Evolutionary conservation across 1,140 invertebrate genomes (phyloP), one percentile per base, ranked within the genome.

Genomic region (Aradophagus sp.): DNA sequence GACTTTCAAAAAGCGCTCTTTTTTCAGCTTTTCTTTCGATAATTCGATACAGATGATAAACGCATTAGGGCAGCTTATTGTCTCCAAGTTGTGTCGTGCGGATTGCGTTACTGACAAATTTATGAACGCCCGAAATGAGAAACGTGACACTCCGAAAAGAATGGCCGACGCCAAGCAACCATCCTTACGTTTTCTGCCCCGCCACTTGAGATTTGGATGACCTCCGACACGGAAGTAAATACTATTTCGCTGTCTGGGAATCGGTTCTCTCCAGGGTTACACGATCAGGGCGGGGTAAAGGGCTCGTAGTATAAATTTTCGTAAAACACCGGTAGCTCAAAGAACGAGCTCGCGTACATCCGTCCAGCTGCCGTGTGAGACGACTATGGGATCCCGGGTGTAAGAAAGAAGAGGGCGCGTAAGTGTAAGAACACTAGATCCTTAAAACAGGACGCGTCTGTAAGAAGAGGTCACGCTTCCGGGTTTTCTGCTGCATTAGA

Each of bases 361-460:
- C 69, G 66, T 61, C 32, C 75, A 77, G 73, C 75, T 75, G 75
- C 34, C 53, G 26, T n/a, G n/a, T n/a, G n/a, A n/a, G 44, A 53
- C 52, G 50, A 56, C 48, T 41, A 63, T 63, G 63, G 55, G 55
- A 44, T 50, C 16, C 42, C 39, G 44, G 8, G 16, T 41, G 35
- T 11, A 53, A 52, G 29, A 55, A 69, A 69, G 66, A 32, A 36
- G 44, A 59, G 47, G 63, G 47, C 26, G 39, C 39, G 42, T 47
- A 34, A 41, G 34, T 53, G 35, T 41, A 47, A 41, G 17, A 63
- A 59, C 70, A 68, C 63, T 55, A 76, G 67, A 76, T 81, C 77
- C 77, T 80, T 74, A 71, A 75, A 77, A 80, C 81, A 82, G 81
- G 81, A 83, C 81, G 79, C 56, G 72, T 69, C 65, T 65, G 65